Evolutionary conservation across 2,888 invertebrate genomes (phyloP), one percentile per base, ranked within the genome.

Genomic region (Lepidocyrtinus sp.): DNA sequence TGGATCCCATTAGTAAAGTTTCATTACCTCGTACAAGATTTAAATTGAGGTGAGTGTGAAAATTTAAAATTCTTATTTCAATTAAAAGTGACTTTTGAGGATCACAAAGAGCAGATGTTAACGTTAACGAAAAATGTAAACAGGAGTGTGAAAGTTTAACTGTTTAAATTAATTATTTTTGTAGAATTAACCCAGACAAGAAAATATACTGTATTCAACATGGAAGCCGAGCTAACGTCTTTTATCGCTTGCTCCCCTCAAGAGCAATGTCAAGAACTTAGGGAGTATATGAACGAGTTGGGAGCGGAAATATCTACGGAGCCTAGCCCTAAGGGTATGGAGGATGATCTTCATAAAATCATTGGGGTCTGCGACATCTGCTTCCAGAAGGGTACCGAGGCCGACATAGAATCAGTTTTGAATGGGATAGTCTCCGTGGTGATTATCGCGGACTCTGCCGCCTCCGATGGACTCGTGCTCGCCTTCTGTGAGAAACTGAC

Each of bases 251-350:
- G 85, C 70, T 85, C 86, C 5, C 85, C 86, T 0, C 83, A 84
- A 71, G 86, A 86, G 68, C 86, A 86, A 81, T 86, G 86, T 71
- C 93, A 93, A 89, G 98, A 98, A 89, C 90, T 99, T 63, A 91
- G 97, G 84, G 93, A 93, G 83, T 97, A 95, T 90, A 94, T 98
- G 87, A 97, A 97, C 89, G 93, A 94, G 86, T 91, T 97, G 70
- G 98, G 97, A n/a, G 97, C 97, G 24, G 96, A 96, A 90, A 96
- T 98, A 86, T 94, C 96, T 0, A 95, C 95, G 88, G 96, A 97
- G 88, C 95, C 95, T 87, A 95, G 95, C 0, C 92, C 94, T 1
- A 95, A 95, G 90, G 96, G 96, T 21, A 94, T 96, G 84, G 96
- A 96, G 89, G 96, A 96, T 91, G 97, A 98, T 90, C 90, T 98